phyloP scores from a whole-genome alignment of 2,113 vertebrate species.

The Agapornis roseicollis region DNA sequence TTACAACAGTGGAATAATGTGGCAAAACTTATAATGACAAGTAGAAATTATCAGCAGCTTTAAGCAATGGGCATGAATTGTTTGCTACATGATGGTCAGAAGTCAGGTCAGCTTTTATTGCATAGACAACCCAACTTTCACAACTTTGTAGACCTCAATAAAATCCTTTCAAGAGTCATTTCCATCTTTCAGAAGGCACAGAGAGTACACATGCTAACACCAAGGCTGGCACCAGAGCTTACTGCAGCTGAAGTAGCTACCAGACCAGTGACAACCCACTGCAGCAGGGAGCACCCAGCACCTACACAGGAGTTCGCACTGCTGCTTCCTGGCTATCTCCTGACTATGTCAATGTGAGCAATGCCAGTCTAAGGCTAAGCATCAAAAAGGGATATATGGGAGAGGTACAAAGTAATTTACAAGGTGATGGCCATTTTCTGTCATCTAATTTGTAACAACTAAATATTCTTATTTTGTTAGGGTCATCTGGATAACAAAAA shows the following conservation, averaged over 20 bases:
- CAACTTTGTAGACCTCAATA: not conserved
- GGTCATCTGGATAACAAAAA: not conserved
- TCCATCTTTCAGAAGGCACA: not conserved
- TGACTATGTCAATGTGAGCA: accelerated
- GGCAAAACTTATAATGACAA: not conserved
- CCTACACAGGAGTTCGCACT: accelerated
- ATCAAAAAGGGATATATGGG: not conserved
- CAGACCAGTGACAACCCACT: not conserved
- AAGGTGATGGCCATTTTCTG: not conserved
- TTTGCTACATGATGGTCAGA: not conserved
- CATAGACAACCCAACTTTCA: not conserved
- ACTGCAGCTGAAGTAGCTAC: accelerated
- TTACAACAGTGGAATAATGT: not conserved
- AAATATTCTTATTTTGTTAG: not conserved
- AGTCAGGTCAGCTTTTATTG: not conserved
- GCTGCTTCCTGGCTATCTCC: not conserved
- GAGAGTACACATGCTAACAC: accelerated
- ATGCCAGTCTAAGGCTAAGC: too few species aligned
- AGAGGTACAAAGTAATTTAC: not conserved
- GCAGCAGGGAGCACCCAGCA: not conserved
- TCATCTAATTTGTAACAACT: not conserved
- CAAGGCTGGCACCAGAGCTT: not conserved
- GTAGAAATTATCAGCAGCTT: not conserved
- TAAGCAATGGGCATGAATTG: not conserved
- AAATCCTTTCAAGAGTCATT: not conserved